Conservation (phyloP, 2,888 invertebrate genomes). For the Osmoderma eremita region DNA sequence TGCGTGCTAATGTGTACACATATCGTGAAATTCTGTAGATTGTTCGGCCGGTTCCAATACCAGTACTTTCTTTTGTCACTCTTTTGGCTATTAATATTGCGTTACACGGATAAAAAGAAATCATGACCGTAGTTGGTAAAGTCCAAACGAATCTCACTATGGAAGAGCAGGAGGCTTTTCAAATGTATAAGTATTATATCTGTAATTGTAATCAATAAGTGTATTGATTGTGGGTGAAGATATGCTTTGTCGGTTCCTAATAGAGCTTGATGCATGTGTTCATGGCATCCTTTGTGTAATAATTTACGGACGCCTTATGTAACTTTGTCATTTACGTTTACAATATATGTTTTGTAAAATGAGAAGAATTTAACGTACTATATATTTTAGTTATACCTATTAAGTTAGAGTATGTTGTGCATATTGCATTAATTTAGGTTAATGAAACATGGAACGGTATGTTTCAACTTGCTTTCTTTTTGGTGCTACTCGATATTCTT, state of each 20-base stretch:
- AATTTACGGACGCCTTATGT: slow-evolving; percentile 1
- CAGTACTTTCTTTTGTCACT: background rate
- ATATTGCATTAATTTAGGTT: no score
- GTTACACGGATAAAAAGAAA: background rate
- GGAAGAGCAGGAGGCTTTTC: background rate
- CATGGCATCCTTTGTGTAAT: background rate
- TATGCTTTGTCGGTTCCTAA: slow-evolving; percentile 24
- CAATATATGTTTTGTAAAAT: background rate
- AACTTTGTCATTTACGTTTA: slow-evolving; percentile 5
- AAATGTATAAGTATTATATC: slow-evolving; percentile 5
- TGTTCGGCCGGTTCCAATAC: background rate
- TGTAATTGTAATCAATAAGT: slow-evolving; percentile 24
- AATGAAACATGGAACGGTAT: no score
- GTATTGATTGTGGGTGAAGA: slow-evolving; percentile 27
- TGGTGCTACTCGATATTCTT: no score
- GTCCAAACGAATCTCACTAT: background rate
- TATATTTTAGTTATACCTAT: no score
- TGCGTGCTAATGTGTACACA: background rate
- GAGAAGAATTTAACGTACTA: background rate
- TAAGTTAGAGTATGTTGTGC: no score
- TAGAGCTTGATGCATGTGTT: slow-evolving; percentile 15
- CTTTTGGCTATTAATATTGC: background rate
- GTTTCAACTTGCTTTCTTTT: no score
- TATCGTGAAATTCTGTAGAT: background rate
- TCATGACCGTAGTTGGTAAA: slow-evolving; percentile 4